phyloP scores from a whole-genome alignment of 2,888 invertebrate species.

The Lasioglossum zephyrum region DNA sequence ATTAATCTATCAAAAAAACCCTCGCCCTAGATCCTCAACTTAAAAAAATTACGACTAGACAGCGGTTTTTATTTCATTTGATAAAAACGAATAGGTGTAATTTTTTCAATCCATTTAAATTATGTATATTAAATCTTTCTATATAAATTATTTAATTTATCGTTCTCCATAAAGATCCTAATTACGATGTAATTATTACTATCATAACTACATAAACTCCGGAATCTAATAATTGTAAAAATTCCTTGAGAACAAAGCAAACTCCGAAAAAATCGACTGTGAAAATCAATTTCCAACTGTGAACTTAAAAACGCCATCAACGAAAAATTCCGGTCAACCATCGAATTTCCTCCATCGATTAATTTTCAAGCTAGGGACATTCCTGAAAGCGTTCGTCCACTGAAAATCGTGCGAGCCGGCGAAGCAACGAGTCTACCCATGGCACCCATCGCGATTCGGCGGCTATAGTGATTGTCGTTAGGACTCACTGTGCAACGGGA shows the following conservation, averaged over 20 bases:
- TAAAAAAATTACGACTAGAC: too few relatives aligned
- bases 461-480: background rate
- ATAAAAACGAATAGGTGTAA: too few relatives aligned
- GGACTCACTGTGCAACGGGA: slow-evolving; percentile 68
- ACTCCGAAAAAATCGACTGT: background rate
- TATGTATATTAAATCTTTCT: too few relatives aligned
- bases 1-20: too few relatives aligned
- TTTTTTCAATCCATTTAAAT: too few relatives aligned
- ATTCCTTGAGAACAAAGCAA: background rate
- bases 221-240: too few relatives aligned
- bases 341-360: background rate
- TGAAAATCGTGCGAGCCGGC: background rate
- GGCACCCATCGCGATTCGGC: background rate
- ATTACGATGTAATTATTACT: too few relatives aligned
- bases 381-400: background rate
- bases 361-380: background rate
- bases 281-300: background rate
- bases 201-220: too few relatives aligned
- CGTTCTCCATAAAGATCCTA: too few relatives aligned
- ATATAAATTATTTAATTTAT: too few relatives aligned
- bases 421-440: background rate
- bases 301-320: background rate
- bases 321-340: background rate
- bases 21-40: too few relatives aligned
- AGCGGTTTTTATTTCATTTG: too few relatives aligned